Evolutionary conservation across 2,113 vertebrate genomes (phyloP).

Genomic region (Otus sunia): DNA sequence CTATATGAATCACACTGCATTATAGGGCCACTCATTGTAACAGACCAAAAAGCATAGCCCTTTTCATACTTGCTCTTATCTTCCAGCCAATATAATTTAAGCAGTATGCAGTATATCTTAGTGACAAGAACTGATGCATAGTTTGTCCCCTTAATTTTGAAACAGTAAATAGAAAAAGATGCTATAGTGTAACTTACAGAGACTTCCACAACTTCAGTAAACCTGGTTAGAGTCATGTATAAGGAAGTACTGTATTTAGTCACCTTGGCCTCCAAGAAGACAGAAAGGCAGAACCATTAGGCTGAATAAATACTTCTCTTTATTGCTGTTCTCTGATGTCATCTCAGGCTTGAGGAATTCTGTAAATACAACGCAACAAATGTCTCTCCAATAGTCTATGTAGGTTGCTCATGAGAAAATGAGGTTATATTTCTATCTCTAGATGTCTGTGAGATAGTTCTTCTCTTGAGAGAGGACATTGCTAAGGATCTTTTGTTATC

Average conservation of each 20-base stretch:
- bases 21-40: background rate
- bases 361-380: background rate
- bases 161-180: background rate
- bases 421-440: background rate
- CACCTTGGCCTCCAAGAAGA: background rate
- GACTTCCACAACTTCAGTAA: background rate
- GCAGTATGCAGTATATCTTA: background rate
- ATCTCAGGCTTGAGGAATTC: background rate
- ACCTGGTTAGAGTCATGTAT: background rate
- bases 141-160: background rate
- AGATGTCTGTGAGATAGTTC: background rate
- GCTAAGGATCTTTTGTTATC: background rate
- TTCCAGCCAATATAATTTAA: background rate
- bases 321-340: background rate
- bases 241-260: background rate
- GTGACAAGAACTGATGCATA: background rate
- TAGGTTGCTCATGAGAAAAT: background rate
- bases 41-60: background rate
- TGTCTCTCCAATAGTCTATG: background rate
- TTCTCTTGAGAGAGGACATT: background rate
- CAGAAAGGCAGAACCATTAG: background rate
- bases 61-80: background rate
- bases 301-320: background rate
- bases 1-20: background rate
- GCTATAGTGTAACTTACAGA: background rate